Evolutionary conservation across 2,113 vertebrate genomes (phyloP), one percentile per base, ranked within the genome.

Genomic region (Tachysurus vachellii): DNA sequence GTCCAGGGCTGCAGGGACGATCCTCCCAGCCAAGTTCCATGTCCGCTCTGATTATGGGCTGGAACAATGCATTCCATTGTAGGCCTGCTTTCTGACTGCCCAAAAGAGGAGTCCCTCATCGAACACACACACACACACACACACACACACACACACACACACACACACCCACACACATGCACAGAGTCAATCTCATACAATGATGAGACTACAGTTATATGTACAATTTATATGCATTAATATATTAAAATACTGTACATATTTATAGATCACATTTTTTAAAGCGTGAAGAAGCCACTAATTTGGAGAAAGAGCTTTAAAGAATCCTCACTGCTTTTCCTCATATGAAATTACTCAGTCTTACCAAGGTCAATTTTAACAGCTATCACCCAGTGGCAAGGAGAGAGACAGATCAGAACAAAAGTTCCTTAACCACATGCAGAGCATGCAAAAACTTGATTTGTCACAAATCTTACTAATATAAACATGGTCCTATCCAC

Each of bases 41-140:
- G 94, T 94, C 93, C 93, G 90, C 93, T 92, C 93, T 93, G 94
- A 95, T 95, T 94, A 93, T 92, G 91, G 91, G 87, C 81, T 70
- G 85, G 93, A 95, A 95, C 95, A 96, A 96, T 95, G 93, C 56
- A 28, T 90, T 86, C 91, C 92, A 95, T 95, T 96, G 95, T 96
- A 91, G 91, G 73, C 76, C 90, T 59, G 85, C 54, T 87, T 80
- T 90, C 85, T 88, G 82, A 79, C 89, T 83, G 86, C 82, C 50
- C 79, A 50, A 66, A 81, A 85, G 82, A 82, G 42, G 71, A 93
- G 91, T 86, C 81, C 80, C 84, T 89, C 91, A 90, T 88, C 91
- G 82, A 70, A 87, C 91, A 31, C 76, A 66, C 44, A 44, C 76
- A n/a, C 70, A 59, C 23, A 8, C 62, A 0, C 57, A 50, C 4